Evolutionary conservation across 2,113 vertebrate genomes (phyloP), one percentile per base, ranked within the genome.

Genomic region (Percopsis transmontana): DNA sequence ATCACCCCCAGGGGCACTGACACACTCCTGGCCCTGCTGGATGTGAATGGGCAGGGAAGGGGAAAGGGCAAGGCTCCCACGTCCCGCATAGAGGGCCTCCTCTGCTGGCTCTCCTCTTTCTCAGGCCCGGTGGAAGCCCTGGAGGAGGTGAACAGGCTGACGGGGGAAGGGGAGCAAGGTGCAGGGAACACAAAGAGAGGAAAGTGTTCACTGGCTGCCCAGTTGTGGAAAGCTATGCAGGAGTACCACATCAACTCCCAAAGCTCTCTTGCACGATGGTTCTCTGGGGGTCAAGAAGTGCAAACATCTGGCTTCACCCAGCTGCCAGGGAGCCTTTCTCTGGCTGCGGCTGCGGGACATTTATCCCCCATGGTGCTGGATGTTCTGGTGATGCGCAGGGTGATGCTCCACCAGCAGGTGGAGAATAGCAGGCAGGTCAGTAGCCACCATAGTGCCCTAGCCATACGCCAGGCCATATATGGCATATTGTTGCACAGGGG

Each of bases 331-430:
- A 96, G 93, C 92, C 74, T 98, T 0, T 80, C 77, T 0, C 53
- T 15, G 27, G 91, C 90, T 27, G 77, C 94, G 24, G 81, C 88
- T 0, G 85, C 70, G 63, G 95, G 93, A 8, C 71, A 85, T 58
- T 80, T 99, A 2, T 64, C 93, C 23, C 92, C 95, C 0, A 80
- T 94, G 42, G 19, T 93, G 67, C 82, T 94, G 13, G 91, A 98
- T 72, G 93, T 88, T 33, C 65, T 95, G 59, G 74, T 95, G 1
- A 90, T 95, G 39, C 91, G 54, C 40, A 91, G 92, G 56, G 93
- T 89, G n/a, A 76, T 98, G 67, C 93, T 99, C 8, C 85, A 89
- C 0, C 87, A 90, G 0, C 97, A 99, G 69, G 97, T 99, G 65
- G 97, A 99, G 84, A 94, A 97, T 79, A 91, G 92, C 81, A 92